A percentile compares a stretch with the other conserved stretches of the same genome.
Conservation (phyloP, 2,113 vertebrate genomes). For the Meleagris gallopavo region DNA sequence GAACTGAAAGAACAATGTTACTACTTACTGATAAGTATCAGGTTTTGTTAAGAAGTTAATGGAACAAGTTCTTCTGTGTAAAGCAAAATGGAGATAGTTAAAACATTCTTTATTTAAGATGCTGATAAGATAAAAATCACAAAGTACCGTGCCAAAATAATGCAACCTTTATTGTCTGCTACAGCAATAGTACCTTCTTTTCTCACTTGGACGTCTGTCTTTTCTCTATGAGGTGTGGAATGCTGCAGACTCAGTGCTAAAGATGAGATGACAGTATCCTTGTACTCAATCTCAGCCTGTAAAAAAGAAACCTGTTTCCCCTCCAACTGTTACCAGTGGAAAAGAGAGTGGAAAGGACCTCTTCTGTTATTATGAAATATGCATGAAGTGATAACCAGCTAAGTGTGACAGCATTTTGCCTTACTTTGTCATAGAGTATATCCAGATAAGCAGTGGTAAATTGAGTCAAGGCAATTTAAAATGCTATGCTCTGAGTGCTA, state of each 20-base stretch:
- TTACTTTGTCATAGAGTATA: neutral
- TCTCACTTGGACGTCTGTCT: neutral
- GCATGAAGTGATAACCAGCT: slow-evolving; percentile 33
- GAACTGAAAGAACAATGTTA: neutral
- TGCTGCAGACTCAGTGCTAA: neutral
- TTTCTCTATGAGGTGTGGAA: neutral
- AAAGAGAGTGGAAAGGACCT: neutral
- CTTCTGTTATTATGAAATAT: slow-evolving; percentile 46
- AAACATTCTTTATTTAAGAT: neutral
- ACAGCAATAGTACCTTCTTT: neutral
- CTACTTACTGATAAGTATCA: neutral
- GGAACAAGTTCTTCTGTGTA: neutral
- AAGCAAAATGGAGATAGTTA: neutral
- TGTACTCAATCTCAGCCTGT: neutral
- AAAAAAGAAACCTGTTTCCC: neutral
- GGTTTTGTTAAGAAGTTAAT: neutral
- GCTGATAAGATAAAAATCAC: neutral
- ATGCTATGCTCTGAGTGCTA: fast-evolving
- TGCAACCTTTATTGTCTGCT: neutral
- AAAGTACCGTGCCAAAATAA: neutral
- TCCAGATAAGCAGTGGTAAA: neutral
- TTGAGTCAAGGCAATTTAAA: neutral
- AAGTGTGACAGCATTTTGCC: neutral
- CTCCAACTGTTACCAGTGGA: neutral
- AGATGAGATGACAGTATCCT: neutral